Evolutionary conservation across 2,888 invertebrate species (phyloP).

Genomic region (Harpagoxenus sublaevis): DNA sequence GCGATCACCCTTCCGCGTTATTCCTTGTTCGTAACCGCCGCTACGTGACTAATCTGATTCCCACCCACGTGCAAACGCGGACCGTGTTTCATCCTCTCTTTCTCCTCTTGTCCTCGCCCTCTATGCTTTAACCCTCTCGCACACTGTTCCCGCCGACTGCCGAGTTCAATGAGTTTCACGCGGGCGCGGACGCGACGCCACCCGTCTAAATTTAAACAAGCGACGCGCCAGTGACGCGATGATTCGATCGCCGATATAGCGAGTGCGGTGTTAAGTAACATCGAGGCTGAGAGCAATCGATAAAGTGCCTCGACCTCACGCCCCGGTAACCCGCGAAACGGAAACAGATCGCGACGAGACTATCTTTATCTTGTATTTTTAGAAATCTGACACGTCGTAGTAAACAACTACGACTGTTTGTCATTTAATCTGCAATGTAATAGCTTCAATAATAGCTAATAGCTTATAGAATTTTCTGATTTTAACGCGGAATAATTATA

Average conservation of each 20-base stretch:
- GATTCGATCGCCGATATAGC: slow-evolving; percentile 45
- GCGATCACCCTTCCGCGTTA: slow-evolving; percentile 65
- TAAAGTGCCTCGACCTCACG: slow-evolving; percentile 45
- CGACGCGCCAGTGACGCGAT: slow-evolving; percentile 49
- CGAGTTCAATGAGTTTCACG: slow-evolving; percentile 80
- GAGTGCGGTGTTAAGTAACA: slow-evolving; percentile 35
- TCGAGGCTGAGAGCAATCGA: slow-evolving; percentile 34
- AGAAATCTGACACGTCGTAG: not conserved
- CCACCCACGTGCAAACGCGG: slow-evolving; percentile 74
- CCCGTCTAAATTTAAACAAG: slow-evolving; percentile 74
- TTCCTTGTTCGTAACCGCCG: slow-evolving; percentile 76
- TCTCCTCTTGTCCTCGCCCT: slow-evolving; percentile 50
- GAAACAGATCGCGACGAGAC: not conserved
- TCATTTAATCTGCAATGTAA: not conserved
- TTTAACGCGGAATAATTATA: not conserved
- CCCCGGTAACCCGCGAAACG: slow-evolving; percentile 17
- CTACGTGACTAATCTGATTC: slow-evolving; percentile 82
- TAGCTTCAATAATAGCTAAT: not conserved
- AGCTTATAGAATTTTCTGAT: not conserved
- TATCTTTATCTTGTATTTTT: slow-evolving; percentile 8
- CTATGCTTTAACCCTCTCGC: slow-evolving; percentile 51
- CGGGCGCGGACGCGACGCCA: slow-evolving; percentile 62
- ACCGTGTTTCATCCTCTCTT: slow-evolving; percentile 52
- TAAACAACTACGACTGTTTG: not conserved
- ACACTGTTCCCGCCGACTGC: slow-evolving; percentile 63